Evolutionary conservation across 2,113 vertebrate genomes (phyloP).

Genomic region (Agapornis roseicollis): DNA sequence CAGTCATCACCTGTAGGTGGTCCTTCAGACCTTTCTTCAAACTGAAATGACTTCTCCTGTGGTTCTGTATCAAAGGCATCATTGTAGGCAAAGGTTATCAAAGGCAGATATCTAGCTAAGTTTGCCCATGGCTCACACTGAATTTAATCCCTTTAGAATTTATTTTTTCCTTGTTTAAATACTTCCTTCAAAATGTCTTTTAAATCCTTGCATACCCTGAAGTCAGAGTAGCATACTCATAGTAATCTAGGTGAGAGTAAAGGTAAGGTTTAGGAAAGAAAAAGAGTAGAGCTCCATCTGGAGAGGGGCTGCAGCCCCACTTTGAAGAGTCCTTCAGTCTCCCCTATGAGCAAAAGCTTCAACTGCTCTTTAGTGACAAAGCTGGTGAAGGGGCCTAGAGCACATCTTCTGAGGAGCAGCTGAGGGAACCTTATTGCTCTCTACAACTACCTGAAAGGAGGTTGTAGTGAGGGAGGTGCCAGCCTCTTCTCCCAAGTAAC

Average conservation of each 20-base stretch:
- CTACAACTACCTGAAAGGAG: neutral
- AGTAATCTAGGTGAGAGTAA: neutral
- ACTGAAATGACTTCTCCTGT: neutral
- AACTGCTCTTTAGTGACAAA: neutral
- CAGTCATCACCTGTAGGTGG: neutral
- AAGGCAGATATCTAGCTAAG: neutral
- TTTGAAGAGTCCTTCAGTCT: neutral
- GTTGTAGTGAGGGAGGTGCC: neutral
- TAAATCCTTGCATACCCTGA: neutral
- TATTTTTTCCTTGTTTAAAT: neutral
- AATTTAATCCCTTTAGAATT: neutral
- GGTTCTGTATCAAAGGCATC: neutral
- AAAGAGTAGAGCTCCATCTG: neutral
- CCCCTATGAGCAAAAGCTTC: neutral
- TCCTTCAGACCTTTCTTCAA: neutral
- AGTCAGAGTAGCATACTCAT: neutral
- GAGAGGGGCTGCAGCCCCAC: neutral
- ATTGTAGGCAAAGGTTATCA: neutral
- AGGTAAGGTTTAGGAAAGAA: neutral
- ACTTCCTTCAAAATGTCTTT: neutral
- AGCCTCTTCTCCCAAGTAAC: neutral
- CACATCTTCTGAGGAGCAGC: neutral
- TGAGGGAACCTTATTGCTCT: neutral
- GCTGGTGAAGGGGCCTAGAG: neutral
- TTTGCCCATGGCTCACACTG: neutral